Evolutionary conservation across 2,888 invertebrate species (phyloP).

Genomic region (Lingula anatina): DNA sequence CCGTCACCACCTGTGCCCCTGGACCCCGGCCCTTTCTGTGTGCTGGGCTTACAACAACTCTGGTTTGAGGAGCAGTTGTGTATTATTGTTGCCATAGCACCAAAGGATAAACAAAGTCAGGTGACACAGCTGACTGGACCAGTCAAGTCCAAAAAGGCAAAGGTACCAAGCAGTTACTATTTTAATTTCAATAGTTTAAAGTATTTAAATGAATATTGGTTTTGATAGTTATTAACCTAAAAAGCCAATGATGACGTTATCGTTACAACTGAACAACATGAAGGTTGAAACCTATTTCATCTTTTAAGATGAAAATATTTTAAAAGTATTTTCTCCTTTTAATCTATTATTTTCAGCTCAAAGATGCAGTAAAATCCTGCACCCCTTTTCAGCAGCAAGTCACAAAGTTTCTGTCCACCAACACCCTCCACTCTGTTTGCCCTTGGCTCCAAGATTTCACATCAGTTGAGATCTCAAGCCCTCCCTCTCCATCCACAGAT

Average conservation of each 20-base stretch:
- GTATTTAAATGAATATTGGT: no score
- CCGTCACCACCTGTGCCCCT: no score
- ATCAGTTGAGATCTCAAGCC: constrained; percentile 24
- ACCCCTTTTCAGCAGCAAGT: constrained; percentile 29
- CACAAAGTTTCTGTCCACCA: constrained; percentile 33
- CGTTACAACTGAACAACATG: no score
- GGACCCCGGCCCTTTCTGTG: constrained; percentile 28
- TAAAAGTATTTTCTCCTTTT: neutral
- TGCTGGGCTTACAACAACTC: constrained; percentile 43
- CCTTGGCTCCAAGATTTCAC: constrained; percentile 37
- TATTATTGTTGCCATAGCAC: constrained; percentile 34
- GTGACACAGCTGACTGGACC: constrained; percentile 24
- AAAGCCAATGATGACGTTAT: no score
- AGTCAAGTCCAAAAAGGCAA: constrained; percentile 26
- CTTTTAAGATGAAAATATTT: no score
- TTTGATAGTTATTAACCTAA: no score
- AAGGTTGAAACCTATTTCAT: no score
- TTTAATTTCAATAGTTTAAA: neutral
- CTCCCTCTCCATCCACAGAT: constrained; percentile 11
- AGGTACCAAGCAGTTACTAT: no score
- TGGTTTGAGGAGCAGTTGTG: constrained; percentile 32
- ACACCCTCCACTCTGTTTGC: constrained; percentile 35
- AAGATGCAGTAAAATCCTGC: no score
- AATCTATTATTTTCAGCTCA: constrained; percentile 17
- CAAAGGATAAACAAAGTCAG: constrained; percentile 26